A percentile compares a stretch with the other conserved stretches of the same genome.
phyloP scores from a whole-genome alignment of 2,113 vertebrate species.

The Cyprinodon tularosa region DNA sequence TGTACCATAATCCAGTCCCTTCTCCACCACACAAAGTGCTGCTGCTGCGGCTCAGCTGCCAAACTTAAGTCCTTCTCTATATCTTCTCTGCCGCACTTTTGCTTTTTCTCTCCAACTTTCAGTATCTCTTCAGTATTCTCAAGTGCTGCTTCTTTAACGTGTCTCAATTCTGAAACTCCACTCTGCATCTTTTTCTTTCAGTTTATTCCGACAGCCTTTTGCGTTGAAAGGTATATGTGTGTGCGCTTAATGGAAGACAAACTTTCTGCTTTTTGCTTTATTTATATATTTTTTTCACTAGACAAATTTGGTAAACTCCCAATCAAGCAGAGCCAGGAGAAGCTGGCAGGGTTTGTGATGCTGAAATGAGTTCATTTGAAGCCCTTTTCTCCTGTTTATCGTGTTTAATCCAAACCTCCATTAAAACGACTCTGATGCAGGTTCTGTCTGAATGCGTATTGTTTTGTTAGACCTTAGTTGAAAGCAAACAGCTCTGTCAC shows the following conservation, averaged over 20 bases:
- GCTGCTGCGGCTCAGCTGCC: conserved; percentile 68
- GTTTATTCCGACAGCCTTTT: conserved; percentile 48
- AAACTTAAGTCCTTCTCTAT: conserved; percentile 50
- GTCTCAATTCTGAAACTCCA: conserved; percentile 54
- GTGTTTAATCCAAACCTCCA: conserved; percentile 38
- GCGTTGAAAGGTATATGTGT: conserved; percentile 39
- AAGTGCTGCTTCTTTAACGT: conserved; percentile 74
- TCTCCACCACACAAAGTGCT: conserved; percentile 58
- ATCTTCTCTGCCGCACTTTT: conserved; percentile 24
- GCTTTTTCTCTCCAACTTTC: conserved; percentile 50
- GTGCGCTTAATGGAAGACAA: conserved; percentile 22
- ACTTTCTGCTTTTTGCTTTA: conserved; percentile 16
- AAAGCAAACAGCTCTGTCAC: conserved; percentile 20
- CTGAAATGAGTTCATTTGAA: conserved; percentile 32
- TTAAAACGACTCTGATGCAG: conserved; percentile 42
- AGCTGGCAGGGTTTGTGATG: conserved; percentile 45
- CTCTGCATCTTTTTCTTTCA: conserved; percentile 55
- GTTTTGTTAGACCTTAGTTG: conserved; percentile 36
- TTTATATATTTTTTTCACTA: conserved; percentile 18
- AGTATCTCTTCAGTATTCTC: conserved; percentile 60
- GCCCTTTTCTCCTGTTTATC: conserved; percentile 31
- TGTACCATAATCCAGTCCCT: conserved; percentile 31
- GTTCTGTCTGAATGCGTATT: conserved; percentile 32
- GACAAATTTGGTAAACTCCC: conserved; percentile 25
- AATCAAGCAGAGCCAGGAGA: conserved; percentile 34